phyloP scores from a whole-genome alignment of 2,113 vertebrate species.

The Dromaius novaehollandiae region DNA sequence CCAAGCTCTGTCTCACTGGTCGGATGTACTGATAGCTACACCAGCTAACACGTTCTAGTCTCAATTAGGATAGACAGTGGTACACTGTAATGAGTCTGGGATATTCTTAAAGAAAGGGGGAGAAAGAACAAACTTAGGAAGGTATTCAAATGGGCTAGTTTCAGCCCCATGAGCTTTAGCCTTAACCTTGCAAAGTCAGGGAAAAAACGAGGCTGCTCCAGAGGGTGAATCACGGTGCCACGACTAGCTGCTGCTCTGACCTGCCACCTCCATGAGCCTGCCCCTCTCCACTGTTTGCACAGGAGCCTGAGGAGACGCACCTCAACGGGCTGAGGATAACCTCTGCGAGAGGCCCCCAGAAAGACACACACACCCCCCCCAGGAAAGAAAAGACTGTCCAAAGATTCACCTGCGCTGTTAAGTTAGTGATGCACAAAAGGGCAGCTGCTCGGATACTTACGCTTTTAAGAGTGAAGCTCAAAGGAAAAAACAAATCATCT shows the following conservation, averaged over 20 bases:
- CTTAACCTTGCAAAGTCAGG: neutral
- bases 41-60: conserved; percentile 24
- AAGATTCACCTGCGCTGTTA: neutral
- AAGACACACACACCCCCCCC: neutral
- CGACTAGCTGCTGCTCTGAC: neutral
- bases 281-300: neutral
- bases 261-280: neutral
- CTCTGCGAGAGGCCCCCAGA: neutral
- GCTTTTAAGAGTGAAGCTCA: neutral
- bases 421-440: neutral
- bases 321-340: neutral
- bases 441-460: neutral
- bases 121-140: neutral
- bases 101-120: neutral
- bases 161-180: neutral
- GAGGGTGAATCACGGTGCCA: neutral
- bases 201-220: neutral
- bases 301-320: neutral
- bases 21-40: conserved; percentile 19
- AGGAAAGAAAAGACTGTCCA: neutral
- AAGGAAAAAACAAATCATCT: neutral
- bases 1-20: conserved; percentile 30
- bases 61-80: conserved; percentile 31
- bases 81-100: neutral
- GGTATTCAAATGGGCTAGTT: neutral